These are phyloP conservation scores for Chlorodrepanis virens DNA, from an alignment of 2,113 vertebrate species.

Conservation along the genomic window DNA sequence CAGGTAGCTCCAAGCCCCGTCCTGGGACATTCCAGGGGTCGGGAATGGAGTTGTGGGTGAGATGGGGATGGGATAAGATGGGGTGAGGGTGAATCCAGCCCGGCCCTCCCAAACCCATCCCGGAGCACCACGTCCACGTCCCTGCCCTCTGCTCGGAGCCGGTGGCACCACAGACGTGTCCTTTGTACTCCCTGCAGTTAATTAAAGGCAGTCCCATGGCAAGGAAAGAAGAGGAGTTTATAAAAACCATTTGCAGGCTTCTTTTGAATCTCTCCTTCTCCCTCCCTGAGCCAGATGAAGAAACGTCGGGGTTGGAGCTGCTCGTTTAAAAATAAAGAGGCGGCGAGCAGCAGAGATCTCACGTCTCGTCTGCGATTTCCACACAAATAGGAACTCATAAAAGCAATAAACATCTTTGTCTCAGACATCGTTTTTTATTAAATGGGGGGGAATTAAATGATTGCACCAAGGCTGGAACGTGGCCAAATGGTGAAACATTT, in stretches of 20 bases:
- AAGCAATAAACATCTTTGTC: conserved; percentile 50
- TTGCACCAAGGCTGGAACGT: neutral
- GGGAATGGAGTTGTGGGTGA: neutral
- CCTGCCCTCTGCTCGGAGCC: neutral
- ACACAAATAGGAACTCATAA: conserved; percentile 23
- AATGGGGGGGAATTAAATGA: neutral
- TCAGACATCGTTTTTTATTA: conserved; percentile 23
- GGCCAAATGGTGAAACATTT: conserved; percentile 37
- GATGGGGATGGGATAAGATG: neutral
- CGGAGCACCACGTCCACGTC: neutral
- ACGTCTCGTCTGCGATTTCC: neutral
- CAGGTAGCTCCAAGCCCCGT: accelerated
- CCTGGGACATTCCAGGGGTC: neutral
- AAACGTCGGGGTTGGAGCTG: neutral
- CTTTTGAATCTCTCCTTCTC: conserved; percentile 81
- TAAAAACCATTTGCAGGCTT: conserved; percentile 84
- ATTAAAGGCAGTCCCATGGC: conserved; percentile 85
- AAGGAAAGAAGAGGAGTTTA: conserved; percentile 77
- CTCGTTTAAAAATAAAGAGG: conserved; percentile 26
- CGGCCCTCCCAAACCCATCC: neutral
- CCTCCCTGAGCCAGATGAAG: conserved; percentile 78
- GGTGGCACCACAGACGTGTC: conserved; percentile 61
- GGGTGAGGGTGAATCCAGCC: neutral
- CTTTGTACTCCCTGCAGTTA: conserved; percentile 76
- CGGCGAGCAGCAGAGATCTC: neutral